Evolutionary conservation across 2,113 vertebrate species (phyloP).

Genomic region (Microtus montanus): DNA sequence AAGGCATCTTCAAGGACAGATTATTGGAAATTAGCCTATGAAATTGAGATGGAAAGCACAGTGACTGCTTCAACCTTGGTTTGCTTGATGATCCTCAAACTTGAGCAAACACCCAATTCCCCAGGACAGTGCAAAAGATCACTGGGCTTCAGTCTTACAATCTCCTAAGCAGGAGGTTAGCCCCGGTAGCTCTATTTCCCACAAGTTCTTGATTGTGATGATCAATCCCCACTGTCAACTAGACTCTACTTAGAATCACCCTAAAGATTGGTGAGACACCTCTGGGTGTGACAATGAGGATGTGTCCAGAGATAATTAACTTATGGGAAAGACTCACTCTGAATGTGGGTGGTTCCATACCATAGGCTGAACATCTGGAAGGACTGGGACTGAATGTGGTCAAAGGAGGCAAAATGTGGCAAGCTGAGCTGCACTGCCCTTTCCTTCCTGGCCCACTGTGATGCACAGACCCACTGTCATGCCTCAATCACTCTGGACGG

Average conservation of each 20-base stretch:
- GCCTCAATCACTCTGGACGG: background rate
- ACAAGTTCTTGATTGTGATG: background rate
- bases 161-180: background rate
- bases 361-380: background rate
- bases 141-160: background rate
- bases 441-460: background rate
- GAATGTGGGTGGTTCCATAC: background rate
- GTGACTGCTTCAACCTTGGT: background rate
- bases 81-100: background rate
- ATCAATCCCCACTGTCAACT: background rate
- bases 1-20: background rate
- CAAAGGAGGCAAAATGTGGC: background rate
- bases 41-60: background rate
- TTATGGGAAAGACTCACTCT: background rate
- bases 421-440: background rate
- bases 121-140: background rate
- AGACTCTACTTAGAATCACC: background rate
- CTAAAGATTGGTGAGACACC: background rate
- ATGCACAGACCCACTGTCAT: background rate
- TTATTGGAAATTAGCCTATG: background rate
- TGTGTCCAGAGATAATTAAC: background rate
- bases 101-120: background rate
- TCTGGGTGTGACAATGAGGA: background rate
- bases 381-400: background rate
- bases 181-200: background rate